Evolutionary conservation across 1,140 invertebrate species (phyloP), one percentile per base, ranked within the genome.

Genomic region (Platorchestia sp.): DNA sequence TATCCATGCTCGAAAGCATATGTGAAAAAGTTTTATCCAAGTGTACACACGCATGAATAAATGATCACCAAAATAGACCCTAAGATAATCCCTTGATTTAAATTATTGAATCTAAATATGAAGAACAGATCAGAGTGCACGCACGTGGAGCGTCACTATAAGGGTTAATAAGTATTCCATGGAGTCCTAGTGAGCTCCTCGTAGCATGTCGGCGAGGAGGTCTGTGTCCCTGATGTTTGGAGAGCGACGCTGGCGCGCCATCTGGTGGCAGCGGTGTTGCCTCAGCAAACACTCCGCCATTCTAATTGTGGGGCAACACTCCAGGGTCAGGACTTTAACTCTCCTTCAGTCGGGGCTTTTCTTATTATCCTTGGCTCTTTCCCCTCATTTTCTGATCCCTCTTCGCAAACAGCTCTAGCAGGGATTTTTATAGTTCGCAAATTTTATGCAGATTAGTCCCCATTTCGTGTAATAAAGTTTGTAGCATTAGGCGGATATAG

Each of bases 401-500:
- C 59, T 75, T 75, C 59, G 59, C 59, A 75, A 75, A 75, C 59
- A 75, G 59, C 59, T 75, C 59, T 75, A 10, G 14, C 14, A 36
- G 59, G 59, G 27, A 75, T 75, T 75, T 75, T 75, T 75, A 75
- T 36, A 75, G 59, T 75, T 75, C 59, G 59, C 59, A 10, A 75
- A 75, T 75, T 75, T 75, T 75, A 36, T 75, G 59, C 59, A 75
- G 59, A 75, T 75, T 75, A 75, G 59, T 75, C 59, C 59, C 59
- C 59, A 75, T 75, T 75, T 36, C 27, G 59, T 75, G 59, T 75
- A 75, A 36, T 75, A 75, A 75, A 75, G 27, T 75, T 75, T 75
- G 10, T 75, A 75, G 59, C 59, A 75, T 75, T 75, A 75, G 59
- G 27, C 59, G 59, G 59, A 75, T 75, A 36, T 36, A 75, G 59